Base-by-base conservation (phyloP, 2,888 invertebrate genomes). In the Caenorhabditis wallacei region DNA sequence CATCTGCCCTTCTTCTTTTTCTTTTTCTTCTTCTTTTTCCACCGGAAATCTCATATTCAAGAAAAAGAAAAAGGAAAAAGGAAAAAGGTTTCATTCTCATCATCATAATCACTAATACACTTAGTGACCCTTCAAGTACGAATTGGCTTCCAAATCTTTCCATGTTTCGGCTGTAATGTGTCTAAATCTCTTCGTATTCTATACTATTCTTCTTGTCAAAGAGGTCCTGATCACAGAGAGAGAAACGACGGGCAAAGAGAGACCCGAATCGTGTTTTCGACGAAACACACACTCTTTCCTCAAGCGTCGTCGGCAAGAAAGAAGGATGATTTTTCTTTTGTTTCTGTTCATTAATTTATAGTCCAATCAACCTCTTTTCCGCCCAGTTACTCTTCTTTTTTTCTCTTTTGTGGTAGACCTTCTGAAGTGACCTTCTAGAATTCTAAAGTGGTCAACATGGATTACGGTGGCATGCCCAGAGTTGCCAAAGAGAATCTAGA, bases 121-220 rank as follows among this genome's bases (percentile, higher is more conserved):
- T 53, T 48, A 59, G 64, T 64, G 66, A 66, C 66, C 66, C 66
- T 66, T 53, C 66, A 66, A 66, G 53, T 66, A 56, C 54, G 51
- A 61, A 74, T 75, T 37, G n/a, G 54, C 59, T 69, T 68, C 76
- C 61, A 53, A 76, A 76, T 68, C 68, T 57, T 61, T 76, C 76
- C 76, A 76, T 76, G 68, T 69, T 69, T 68, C 76, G 57, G 76
- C 59, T 76, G 76, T 76, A 76, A 76, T 76, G 37, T 76, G 68
- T 59, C 75, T 68, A 40, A 20, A 59, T 76, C 68, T 68, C 61
- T 59, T 18, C 40, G 22, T 57, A 24, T 61, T 18, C 18, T 40
- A 18, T 18, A 59, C 48, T 75, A 56, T 66, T 53, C 30, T 22
- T 18, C 51, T 10, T 7, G 16, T 40, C 40, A 40, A 40, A 40